Evolutionary conservation across 2,888 invertebrate species (phyloP), one percentile per base, ranked within the genome.

Genomic region (Cephus nigrinus): DNA sequence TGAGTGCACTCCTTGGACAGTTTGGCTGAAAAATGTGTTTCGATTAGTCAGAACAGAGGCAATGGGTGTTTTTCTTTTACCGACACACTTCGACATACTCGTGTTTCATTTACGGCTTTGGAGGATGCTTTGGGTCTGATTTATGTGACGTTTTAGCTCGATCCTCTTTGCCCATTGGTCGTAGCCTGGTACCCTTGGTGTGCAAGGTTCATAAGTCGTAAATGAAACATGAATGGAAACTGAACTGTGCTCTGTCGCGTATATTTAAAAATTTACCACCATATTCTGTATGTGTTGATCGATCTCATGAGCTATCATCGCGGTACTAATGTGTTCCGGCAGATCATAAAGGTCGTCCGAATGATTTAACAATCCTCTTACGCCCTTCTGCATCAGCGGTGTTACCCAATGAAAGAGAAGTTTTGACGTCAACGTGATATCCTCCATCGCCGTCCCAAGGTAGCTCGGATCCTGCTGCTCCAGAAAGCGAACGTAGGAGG

Each of bases 371-470:
- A 95, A 94, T 11, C 95, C 95, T 68, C 94, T 93, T 30, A 95
- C 92, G 1, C 98, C 98, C 92, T 97, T 97, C 79, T 94, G 92
- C 91, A 98, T 95, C 78, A 98, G 92, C 3, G 97, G 96, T 82
- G 95, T 94, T 1, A 98, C 97, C 98, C 98, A 98, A 80, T 94
- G 93, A 90, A 98, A 97, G 34, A 95, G 91, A n/a, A 98, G 92
- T 88, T 94, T 95, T 0, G 97, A 97, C 3, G 95, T 87, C 88
- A 93, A 93, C 76, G 94, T 94, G 23, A 93, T 93, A 81, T 95
- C 94, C 91, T 97, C 96, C 94, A 97, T 96, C 2, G 97, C 97
- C 76, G 95, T 94, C 0, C 97, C 97, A 82, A 97, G 92, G 84
- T 96, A 94, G 79, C 93, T 93, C 84, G 96, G 95, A 89, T 97